These are phyloP conservation scores for Gavia stellata DNA, from an alignment of 2,113 vertebrate genomes.

Conservation along the genomic window DNA sequence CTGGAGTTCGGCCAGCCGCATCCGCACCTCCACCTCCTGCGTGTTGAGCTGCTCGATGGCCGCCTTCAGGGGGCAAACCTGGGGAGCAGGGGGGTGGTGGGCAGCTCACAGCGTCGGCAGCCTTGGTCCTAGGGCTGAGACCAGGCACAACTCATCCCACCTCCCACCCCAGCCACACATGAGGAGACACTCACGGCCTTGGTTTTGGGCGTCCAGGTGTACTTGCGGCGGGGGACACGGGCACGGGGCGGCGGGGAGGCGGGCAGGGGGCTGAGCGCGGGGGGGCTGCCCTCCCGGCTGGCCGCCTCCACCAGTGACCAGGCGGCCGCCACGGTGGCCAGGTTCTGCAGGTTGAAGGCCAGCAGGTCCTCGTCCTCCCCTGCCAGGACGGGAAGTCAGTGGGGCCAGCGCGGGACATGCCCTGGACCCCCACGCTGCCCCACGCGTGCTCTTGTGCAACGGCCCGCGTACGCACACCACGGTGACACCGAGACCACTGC, in stretches of 20 bases:
- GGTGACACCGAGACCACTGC: background rate
- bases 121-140: background rate
- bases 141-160: background rate
- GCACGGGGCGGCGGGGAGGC: conserved; percentile 70
- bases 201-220: conserved; percentile 89
- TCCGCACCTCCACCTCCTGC: conserved; percentile 88
- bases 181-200: conserved; percentile 81
- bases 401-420: fast-evolving
- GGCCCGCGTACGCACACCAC: fast-evolving
- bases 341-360: conserved; percentile 87
- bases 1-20: conserved; percentile 90
- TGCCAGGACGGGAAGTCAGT: background rate
- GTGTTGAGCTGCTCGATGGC: conserved; percentile 89
- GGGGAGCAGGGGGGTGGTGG: background rate
- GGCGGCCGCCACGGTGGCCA: conserved; percentile 89
- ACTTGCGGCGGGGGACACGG: conserved; percentile 86
- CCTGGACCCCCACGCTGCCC: background rate
- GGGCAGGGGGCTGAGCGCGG: conserved; percentile 10
- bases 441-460: fast-evolving
- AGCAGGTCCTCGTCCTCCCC: conserved; percentile 82
- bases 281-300: conserved; percentile 71
- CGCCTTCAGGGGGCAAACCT: conserved; percentile 91
- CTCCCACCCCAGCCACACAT: fast-evolving
- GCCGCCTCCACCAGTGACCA: conserved; percentile 80
- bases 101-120: background rate